These are phyloP conservation scores for Brachyptera putata DNA, from an alignment of 2,888 invertebrate species.

Conservation along the genomic window DNA sequence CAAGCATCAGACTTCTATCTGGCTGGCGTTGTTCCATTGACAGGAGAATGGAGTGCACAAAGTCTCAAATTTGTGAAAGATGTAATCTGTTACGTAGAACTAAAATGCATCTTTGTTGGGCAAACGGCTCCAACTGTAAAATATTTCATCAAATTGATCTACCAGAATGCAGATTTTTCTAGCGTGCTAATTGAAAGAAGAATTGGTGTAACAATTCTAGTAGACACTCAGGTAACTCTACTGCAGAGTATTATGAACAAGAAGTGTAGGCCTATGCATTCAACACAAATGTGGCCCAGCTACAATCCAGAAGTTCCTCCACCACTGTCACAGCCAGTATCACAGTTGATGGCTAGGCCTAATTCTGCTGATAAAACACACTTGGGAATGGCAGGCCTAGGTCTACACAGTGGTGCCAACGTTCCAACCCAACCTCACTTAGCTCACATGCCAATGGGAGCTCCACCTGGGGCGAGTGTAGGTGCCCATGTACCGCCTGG, in stretches of 20 bases:
- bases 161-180: slow-evolving; percentile 37
- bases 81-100: slow-evolving; percentile 45
- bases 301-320: slow-evolving; percentile 19
- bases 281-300: slow-evolving; percentile 15
- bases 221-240: slow-evolving; percentile 31
- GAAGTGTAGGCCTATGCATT: slow-evolving; percentile 31
- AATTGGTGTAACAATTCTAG: slow-evolving; percentile 36
- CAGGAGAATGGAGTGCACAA: slow-evolving; percentile 53
- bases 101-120: slow-evolving; percentile 39
- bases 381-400: neutral
- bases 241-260: slow-evolving; percentile 4
- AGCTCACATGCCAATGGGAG: too few species aligned
- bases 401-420: too few species aligned
- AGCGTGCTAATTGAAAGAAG: slow-evolving; percentile 36
- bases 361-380: neutral
- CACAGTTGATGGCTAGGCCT: neutral
- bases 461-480: neutral
- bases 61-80: slow-evolving; percentile 45
- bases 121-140: slow-evolving; percentile 22
- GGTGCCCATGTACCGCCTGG: too few species aligned
- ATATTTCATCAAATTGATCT: slow-evolving; percentile 38
- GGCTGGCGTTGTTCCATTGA: slow-evolving; percentile 52
- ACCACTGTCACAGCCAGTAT: slow-evolving; percentile 12
- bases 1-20: slow-evolving; percentile 59
- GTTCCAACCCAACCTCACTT: too few species aligned